Evolutionary conservation across 1,140 invertebrate species (phyloP).

Genomic region (Chelonus insularis): DNA sequence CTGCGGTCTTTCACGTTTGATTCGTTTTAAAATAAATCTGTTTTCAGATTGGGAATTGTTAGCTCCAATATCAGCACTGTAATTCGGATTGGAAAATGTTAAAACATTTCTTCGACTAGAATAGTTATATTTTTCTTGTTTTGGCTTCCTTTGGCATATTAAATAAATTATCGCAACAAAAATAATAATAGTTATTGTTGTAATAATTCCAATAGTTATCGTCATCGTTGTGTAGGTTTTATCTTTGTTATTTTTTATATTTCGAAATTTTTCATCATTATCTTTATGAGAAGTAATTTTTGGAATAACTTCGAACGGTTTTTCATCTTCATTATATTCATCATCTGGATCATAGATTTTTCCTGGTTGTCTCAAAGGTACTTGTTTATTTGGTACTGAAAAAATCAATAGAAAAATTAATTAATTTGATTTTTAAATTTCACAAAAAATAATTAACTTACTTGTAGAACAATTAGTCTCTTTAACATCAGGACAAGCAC

Average conservation of each 20-base stretch:
- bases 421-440: constrained; percentile 29
- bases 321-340: constrained; percentile 45
- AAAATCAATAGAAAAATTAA: constrained; percentile 35
- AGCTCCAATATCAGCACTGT: constrained; percentile 56
- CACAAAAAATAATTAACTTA: constrained; percentile 1
- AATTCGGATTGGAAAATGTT: constrained; percentile 80
- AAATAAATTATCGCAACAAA: constrained; percentile 55
- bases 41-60: constrained; percentile 57
- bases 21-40: constrained; percentile 70
- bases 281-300: constrained; percentile 25
- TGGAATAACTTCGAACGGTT: constrained; percentile 35
- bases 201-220: constrained; percentile 50
- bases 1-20: constrained; percentile 73
- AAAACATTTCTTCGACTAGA: constrained; percentile 67
- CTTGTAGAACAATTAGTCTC: constrained; percentile 63
- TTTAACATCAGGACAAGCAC: constrained; percentile 76
- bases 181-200: constrained; percentile 52
- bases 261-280: constrained; percentile 43
- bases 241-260: constrained; percentile 39
- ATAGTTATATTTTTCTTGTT: constrained; percentile 64
- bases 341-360: constrained; percentile 51
- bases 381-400: constrained; percentile 48
- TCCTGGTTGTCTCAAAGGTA: constrained; percentile 52
- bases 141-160: constrained; percentile 61
- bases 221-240: constrained; percentile 48